These are phyloP conservation scores for Epinotia demarniana DNA, from an alignment of 2,888 invertebrate genomes.

Conservation along the genomic window DNA sequence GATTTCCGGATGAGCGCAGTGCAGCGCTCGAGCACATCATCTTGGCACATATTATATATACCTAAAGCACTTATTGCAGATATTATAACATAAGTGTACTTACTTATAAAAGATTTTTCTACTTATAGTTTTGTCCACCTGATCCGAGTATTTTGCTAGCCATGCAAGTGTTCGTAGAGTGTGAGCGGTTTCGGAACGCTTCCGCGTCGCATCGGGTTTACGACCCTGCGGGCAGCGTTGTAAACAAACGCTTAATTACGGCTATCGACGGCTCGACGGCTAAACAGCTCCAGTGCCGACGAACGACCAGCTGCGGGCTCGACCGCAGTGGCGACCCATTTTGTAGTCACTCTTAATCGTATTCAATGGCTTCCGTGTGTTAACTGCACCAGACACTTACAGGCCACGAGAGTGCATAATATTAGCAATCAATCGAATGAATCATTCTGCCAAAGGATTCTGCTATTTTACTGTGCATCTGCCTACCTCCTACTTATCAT, in stretches of 20 bases:
- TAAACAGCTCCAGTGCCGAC: slow-evolving; percentile 28
- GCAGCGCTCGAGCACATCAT: slow-evolving; percentile 13
- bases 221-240: slow-evolving; percentile 41
- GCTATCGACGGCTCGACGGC: slow-evolving; percentile 28
- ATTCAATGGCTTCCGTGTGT: slow-evolving; percentile 2
- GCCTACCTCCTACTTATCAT: not conserved
- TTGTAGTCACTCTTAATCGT: slow-evolving; percentile 14
- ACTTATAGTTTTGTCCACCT: not conserved
- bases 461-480: not conserved
- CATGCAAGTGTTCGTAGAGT: not conserved
- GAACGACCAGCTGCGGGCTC: slow-evolving; percentile 19
- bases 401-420: not conserved
- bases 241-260: slow-evolving; percentile 47
- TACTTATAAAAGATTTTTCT: not conserved
- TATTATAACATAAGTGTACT: no score
- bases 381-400: slow-evolving; percentile 4
- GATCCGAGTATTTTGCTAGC: not conserved
- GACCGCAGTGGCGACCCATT: slow-evolving; percentile 1
- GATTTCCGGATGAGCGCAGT: slow-evolving; percentile 51
- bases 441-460: not conserved
- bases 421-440: slow-evolving; percentile 1
- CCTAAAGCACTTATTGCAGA: not conserved
- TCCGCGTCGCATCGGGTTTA: slow-evolving; percentile 41
- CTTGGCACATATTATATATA: not conserved
- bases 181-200: slow-evolving; percentile 16